Evolutionary conservation across 2,888 invertebrate species (phyloP), one percentile per base, ranked within the genome.

Genomic region (Toxonevra muliebris): DNA sequence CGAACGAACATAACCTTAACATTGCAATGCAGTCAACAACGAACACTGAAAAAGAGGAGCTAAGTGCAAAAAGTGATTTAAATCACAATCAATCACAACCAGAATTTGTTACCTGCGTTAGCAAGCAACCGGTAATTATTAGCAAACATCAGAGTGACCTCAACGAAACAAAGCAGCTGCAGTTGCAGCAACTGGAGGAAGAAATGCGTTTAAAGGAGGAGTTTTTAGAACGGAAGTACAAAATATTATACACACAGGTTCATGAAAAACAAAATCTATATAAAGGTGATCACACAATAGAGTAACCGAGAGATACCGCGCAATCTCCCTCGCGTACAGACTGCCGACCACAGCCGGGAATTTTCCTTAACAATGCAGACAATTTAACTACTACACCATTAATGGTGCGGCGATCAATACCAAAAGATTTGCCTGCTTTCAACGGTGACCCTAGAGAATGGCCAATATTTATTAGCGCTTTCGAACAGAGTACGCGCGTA

Each of bases 391-490:
- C 19, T 11, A 9, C 13, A 43, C 60, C 43, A 13, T 9, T 48
- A 13, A 48, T 48, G 19, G 60, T 20, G 5, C 60, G 60, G 13
- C 45, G 48, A 19, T 60, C 43, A 17, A 20, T 60, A 7, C 45
- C 45, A 43, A 43, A 19, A 17, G 60, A 60, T 48, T 60, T 48
- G 45, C 48, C 60, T 20, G 2, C n/a, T 8, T 60, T 60, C 13
- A 45, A 15, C 15, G 60, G 30, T 5, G 19, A 19, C 20, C 20
- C 60, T 9, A n/a, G 48, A 17, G 43, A 60, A 20, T 60, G 60
- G 60, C 60, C 42, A 10, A 43, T 60, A 17, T 60, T 60, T 45
- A 41, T 59, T 43, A 59, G 59, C 19, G 48, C 45, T 10, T 60
- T 19, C 15, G 60, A 48, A 12, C 20, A 42, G 7, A 59, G 45